phyloP scores from a whole-genome alignment of 2,113 vertebrate species.

The Corythaeola cristata region DNA sequence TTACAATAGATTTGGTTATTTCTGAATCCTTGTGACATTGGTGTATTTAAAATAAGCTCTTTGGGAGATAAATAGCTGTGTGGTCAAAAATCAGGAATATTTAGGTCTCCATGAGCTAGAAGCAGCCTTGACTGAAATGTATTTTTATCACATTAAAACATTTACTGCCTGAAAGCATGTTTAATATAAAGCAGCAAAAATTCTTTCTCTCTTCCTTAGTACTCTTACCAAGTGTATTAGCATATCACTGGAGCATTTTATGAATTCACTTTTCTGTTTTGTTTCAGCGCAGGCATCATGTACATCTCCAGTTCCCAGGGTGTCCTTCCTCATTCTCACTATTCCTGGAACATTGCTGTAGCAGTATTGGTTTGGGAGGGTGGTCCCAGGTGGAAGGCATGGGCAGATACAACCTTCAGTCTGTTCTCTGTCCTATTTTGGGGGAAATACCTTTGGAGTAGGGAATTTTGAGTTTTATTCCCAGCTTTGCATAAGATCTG shows the following conservation, averaged over 20 bases:
- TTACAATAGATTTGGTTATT: background rate
- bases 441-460: background rate
- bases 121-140: background rate
- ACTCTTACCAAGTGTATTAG: background rate
- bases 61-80: background rate
- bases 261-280: background rate
- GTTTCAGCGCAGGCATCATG: background rate
- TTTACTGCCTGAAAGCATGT: background rate
- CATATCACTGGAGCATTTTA: background rate
- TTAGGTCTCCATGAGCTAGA: background rate
- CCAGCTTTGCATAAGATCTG: background rate
- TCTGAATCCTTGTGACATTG: background rate
- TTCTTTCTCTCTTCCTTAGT: background rate
- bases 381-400: background rate
- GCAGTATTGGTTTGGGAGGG: background rate
- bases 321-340: background rate
- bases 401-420: background rate
- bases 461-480: background rate
- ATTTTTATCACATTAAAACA: background rate
- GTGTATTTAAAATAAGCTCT: background rate
- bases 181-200: background rate
- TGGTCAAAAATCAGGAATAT: background rate
- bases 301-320: background rate
- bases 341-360: background rate
- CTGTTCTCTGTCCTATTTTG: rapidly evolving